Conservation (phyloP, 2,797 vertebrate genomes). For the Eulemur rubriventer region DNA sequence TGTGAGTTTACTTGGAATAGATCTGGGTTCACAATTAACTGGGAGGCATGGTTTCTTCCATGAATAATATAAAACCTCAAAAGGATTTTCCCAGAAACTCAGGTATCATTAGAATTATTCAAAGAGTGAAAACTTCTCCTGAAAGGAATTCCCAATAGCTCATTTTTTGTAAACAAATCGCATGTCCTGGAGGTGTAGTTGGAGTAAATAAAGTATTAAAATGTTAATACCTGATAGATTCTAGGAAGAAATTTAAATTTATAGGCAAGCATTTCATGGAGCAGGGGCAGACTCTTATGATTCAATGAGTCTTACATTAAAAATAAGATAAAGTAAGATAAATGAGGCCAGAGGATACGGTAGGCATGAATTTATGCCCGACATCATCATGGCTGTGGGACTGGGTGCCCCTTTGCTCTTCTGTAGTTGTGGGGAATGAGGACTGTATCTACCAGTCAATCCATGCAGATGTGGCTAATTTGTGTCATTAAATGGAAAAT, state of each 20-base stretch:
- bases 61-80: conserved; percentile 68
- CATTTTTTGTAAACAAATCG: conserved; percentile 72
- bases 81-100: conserved; percentile 50
- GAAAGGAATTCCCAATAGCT: conserved; percentile 56
- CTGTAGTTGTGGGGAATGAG: conserved; percentile 18
- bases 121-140: conserved; percentile 32
- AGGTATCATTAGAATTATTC: conserved; percentile 53
- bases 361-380: not conserved
- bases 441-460: not conserved
- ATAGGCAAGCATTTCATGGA: conserved; percentile 52
- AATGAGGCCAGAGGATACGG: not conserved
- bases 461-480: not conserved
- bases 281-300: conserved; percentile 15
- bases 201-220: conserved; percentile 63
- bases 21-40: conserved; percentile 9
- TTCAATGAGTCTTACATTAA: conserved; percentile 62
- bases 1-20: conserved; percentile 28
- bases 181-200: conserved; percentile 64
- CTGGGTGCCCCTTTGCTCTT: not conserved
- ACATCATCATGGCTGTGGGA: not conserved
- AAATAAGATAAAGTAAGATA: conserved; percentile 22
- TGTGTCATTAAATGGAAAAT: not conserved
- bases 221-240: conserved; percentile 48
- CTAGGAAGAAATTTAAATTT: conserved; percentile 53
- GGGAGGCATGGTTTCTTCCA: not conserved